These are phyloP conservation scores for Caenorhabditis becei DNA, from an alignment of 2,888 invertebrate species.

Conservation along the genomic window DNA sequence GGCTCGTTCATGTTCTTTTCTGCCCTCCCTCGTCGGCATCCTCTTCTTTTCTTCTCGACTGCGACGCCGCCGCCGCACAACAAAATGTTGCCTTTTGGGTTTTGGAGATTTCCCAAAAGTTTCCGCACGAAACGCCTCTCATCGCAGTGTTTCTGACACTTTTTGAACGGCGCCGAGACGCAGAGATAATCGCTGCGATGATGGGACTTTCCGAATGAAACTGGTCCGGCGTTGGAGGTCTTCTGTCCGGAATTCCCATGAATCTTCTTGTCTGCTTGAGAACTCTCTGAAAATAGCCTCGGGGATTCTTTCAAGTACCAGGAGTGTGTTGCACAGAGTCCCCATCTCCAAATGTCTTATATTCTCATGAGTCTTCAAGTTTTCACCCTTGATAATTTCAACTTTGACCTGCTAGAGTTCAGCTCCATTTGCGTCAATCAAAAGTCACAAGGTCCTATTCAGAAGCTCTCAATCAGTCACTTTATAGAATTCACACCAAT, in stretches of 20 bases:
- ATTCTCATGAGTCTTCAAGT: no score
- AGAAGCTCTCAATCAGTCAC: no score
- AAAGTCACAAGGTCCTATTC: no score
- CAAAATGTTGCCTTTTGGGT: conserved; percentile 58
- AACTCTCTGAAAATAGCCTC: no score
- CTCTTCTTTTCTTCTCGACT: conserved; percentile 27
- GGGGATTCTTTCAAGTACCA: no score
- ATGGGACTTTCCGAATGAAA: not conserved
- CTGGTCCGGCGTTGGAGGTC: not conserved
- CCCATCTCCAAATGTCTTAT: no score
- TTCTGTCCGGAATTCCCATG: not conserved
- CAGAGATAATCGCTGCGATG: conserved; percentile 18
- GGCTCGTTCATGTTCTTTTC: conserved; percentile 9
- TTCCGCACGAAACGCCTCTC: conserved; percentile 14
- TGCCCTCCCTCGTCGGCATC: conserved; percentile 18
- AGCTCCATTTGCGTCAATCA: no score
- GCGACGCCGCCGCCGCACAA: conserved; percentile 19
- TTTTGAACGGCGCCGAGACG: conserved; percentile 31
- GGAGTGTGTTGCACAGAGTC: no score
- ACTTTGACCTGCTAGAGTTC: no score
- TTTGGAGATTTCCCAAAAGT: conserved; percentile 53
- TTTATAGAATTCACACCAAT: no score
- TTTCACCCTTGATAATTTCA: no score
- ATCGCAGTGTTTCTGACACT: conserved; percentile 29
- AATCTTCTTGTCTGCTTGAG: no score